Conservation (phyloP, 1,140 invertebrate species). For the Neuroterus valhalla region DNA sequence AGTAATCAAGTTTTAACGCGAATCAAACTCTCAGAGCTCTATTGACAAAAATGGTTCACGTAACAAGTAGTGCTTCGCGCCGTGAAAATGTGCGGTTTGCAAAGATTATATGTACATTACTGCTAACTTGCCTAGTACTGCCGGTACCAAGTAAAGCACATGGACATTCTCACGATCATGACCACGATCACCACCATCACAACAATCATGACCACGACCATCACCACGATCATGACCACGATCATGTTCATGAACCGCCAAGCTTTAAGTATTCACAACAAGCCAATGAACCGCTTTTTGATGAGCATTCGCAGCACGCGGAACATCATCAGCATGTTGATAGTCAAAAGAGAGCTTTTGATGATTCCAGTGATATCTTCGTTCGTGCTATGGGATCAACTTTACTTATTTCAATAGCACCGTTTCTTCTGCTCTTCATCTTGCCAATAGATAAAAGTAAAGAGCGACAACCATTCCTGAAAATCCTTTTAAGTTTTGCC, state of each 20-base stretch:
- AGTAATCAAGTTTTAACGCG: not conserved
- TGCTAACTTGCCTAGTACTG: not conserved
- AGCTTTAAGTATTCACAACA: constrained; percentile 83
- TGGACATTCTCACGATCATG: constrained; percentile 36
- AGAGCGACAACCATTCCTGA: constrained; percentile 89
- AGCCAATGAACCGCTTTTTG: constrained; percentile 78
- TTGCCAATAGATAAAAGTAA: constrained; percentile 93
- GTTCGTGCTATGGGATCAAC: constrained; percentile 91
- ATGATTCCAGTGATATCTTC: constrained; percentile 80
- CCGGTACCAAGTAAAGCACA: constrained; percentile 7
- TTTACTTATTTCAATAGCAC: constrained; percentile 93
- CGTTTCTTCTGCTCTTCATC: constrained; percentile 94
- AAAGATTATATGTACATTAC: constrained; percentile 2
- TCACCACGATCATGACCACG: constrained; percentile 66
- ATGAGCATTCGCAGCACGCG: constrained; percentile 57
- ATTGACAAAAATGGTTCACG: not conserved
- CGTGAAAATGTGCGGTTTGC: not conserved
- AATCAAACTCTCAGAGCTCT: not conserved
- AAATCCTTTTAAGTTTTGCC: constrained; percentile 94
- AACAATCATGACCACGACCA: constrained; percentile 69
- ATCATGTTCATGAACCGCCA: constrained; percentile 75
- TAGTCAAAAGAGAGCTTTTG: constrained; percentile 39
- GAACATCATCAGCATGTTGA: constrained; percentile 59
- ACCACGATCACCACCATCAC: constrained; percentile 63
- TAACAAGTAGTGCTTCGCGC: not conserved